phyloP scores from a whole-genome alignment of 2,113 vertebrate genomes.

The Xenus cinereus region DNA sequence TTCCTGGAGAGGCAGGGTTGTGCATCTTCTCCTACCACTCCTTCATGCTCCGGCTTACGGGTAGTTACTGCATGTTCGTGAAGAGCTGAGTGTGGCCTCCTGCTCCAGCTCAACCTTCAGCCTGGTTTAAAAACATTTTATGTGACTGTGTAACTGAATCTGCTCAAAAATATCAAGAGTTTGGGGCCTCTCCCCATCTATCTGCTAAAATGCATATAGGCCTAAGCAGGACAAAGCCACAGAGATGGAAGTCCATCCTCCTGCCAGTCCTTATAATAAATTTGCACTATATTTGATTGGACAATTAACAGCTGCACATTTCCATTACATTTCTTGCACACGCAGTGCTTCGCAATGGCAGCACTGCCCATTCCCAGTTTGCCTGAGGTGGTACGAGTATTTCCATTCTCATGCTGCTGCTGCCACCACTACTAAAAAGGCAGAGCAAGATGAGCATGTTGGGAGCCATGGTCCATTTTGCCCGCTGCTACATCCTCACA shows the following conservation, averaged over 20 bases:
- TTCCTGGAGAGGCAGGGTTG: neutral
- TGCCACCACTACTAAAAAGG: neutral
- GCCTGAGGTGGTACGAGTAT: neutral
- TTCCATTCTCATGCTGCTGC: neutral
- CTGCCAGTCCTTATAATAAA: neutral
- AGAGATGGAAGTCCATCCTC: neutral
- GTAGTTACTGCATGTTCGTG: neutral
- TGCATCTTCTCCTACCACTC: neutral
- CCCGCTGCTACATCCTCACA: neutral
- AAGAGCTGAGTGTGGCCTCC: neutral
- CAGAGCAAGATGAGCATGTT: neutral
- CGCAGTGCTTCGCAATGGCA: accelerated
- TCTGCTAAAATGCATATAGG: accelerated
- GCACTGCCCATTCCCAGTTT: neutral
- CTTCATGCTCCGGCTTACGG: neutral
- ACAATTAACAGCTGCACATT: neutral
- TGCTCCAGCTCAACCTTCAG: neutral
- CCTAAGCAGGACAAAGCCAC: neutral
- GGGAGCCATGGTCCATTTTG: neutral
- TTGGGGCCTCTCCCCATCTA: accelerated
- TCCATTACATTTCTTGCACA: neutral
- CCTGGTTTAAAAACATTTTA: neutral
- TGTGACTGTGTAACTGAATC: neutral
- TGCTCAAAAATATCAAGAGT: neutral
- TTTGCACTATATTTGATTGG: neutral